Evolutionary conservation across 2,113 vertebrate genomes (phyloP).

Genomic region (Pipra filicauda): DNA sequence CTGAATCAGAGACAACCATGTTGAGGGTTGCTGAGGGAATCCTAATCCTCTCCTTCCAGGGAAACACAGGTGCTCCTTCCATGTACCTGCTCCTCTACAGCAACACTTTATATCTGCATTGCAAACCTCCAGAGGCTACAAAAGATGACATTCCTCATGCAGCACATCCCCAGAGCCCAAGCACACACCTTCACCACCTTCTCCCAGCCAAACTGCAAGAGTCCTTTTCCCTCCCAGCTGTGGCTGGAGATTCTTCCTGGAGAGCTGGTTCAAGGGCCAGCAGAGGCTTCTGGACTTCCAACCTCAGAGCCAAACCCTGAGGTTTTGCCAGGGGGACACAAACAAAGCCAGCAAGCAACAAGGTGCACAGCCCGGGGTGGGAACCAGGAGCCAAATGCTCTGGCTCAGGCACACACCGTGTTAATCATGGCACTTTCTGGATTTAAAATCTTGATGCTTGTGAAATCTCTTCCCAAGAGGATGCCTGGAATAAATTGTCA

Average conservation of each 20-base stretch:
- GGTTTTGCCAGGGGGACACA: not conserved
- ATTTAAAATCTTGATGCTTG: slow-evolving; percentile 12
- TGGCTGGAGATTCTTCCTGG: not conserved
- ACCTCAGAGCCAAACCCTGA: not conserved
- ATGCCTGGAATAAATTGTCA: slow-evolving; percentile 63
- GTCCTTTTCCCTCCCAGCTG: too few relatives aligned
- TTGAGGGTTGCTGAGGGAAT: not conserved
- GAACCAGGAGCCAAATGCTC: not conserved
- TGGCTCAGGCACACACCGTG: not conserved
- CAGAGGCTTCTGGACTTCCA: not conserved
- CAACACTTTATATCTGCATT: not conserved
- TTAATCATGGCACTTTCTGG: not conserved
- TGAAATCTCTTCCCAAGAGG: slow-evolving; percentile 49
- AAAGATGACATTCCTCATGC: not conserved
- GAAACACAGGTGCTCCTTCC: not conserved
- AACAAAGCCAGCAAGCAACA: not conserved
- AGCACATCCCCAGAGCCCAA: not conserved
- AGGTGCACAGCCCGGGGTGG: not conserved
- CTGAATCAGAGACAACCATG: not conserved
- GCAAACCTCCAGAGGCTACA: not conserved
- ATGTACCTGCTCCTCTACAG: not conserved
- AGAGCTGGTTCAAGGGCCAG: not conserved
- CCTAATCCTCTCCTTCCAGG: not conserved
- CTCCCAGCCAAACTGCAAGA: not conserved
- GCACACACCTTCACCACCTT: not conserved